These are phyloP conservation scores for Heliconius melpomene DNA, from an alignment of 1,140 invertebrate genomes.

Conservation along the genomic window DNA sequence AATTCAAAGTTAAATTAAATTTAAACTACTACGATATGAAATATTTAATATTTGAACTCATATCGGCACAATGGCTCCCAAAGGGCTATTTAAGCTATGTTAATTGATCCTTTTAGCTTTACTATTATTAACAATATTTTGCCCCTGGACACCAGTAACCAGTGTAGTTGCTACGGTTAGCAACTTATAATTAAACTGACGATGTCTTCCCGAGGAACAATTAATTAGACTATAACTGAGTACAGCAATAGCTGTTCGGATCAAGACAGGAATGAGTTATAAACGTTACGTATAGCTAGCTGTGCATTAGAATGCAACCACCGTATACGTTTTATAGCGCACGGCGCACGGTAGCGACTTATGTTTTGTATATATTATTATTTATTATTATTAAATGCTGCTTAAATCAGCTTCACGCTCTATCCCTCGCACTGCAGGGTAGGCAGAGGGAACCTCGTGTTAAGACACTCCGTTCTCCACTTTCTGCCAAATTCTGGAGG, in stretches of 20 bases:
- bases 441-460: too few relatives aligned
- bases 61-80: not conserved
- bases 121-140: slow-evolving; percentile 28
- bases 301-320: slow-evolving; percentile 1
- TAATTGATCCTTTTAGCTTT: slow-evolving; percentile 28
- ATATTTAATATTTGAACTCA: not conserved
- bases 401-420: too few relatives aligned
- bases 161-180: slow-evolving; percentile 22
- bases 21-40: not conserved
- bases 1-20: not conserved
- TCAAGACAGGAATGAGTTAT: slow-evolving; percentile 48
- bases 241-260: slow-evolving; percentile 53
- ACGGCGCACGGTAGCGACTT: not conserved
- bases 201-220: slow-evolving; percentile 57
- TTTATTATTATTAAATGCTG: too few relatives aligned
- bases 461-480: too few relatives aligned
- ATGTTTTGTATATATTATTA: too few relatives aligned
- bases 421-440: too few relatives aligned
- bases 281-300: slow-evolving; percentile 5
- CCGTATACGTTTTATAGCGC: not conserved
- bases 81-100: slow-evolving; percentile 15
- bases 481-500: too few relatives aligned
- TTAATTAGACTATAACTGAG: slow-evolving; percentile 64
- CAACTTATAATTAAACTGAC: slow-evolving; percentile 62
- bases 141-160: slow-evolving; percentile 17